Evolutionary conservation across 1,140 invertebrate species (phyloP), one percentile per base, ranked within the genome.

Genomic region (Drosophila oshimai): DNA sequence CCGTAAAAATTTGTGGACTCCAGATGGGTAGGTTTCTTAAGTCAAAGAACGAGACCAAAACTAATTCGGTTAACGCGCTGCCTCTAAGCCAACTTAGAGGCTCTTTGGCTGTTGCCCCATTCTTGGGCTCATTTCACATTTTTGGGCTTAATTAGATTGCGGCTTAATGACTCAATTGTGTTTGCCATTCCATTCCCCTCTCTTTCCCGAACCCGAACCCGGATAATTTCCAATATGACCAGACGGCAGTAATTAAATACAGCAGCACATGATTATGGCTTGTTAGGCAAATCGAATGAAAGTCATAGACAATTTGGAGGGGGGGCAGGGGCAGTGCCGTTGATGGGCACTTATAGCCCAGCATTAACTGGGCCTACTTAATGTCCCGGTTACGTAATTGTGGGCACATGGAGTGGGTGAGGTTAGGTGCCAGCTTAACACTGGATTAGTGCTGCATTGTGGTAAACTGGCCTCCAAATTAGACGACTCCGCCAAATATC

Each of bases 81-180:
- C 24, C 61, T 54, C 20, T 68, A 49, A 65, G 58, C 61, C 58
- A 26, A 70, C 17, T 51, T 65, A 31, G 53, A 18, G 20, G 12
- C 26, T 45, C 37, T 54, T 31, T 37, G 22, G 44, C 49, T 49
- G 29, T 18, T 17, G 44, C 12, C 12, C 37, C 51, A 41, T 81
- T 57, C 51, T 45, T 33, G 20, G 61, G 54, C 33, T 64, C 57
- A 73, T 57, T 70, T 86, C 70, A 84, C 79, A 86, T 86, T 84
- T 84, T 84, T 74, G 60, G 80, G 75, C 80, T 84, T 84, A 84
- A 84, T 84, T 84, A 84, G 80, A 84, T 80, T 84, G 81, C 71
- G 80, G 81, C 80, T 75, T 84, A 84, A 86, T 84, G 80, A 84
- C 80, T 84, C 80, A 84, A 84, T 84, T 84, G 80, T 84, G 81